Base-by-base conservation (phyloP, 2,113 vertebrate species). In the Tretioscincus oriximinensis region DNA sequence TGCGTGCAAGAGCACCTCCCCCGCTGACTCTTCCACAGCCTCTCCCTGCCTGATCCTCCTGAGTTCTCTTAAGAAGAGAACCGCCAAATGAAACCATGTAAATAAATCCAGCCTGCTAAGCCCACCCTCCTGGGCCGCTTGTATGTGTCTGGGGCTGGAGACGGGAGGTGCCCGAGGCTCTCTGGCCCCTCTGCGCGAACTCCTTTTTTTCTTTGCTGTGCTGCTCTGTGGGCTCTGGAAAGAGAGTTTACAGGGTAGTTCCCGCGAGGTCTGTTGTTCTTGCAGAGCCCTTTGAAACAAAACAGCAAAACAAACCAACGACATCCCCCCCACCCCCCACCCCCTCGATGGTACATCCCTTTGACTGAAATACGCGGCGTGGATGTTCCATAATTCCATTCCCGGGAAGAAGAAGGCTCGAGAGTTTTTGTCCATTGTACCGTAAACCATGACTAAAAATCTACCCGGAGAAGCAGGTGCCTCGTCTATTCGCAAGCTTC, bases 381-480 rank as follows among this genome's bases (percentile, higher is more conserved):
- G 18, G 14, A 51, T 14, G 51, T 14, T 14, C 10, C 51, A 16
- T 51, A 1, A 6, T 64, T 73, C 0, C 2, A 84, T 73, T 71
- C 10, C 80, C 85, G 60, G 49, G 12, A 9, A 9, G 18, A 18
- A 61, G 21, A 81, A 68, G 84, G 81, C 80, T 88, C 85, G 1
- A 54, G 60, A n/a, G 20, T 76, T 61, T 76, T 68, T 24, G 29
- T 49, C 64, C 75, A 81, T 60, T 87, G 86, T 77, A 83, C 70
- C 12, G 54, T 58, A 58, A 58, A 18, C 12, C 54, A 12, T 75
- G 88, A 88, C 7, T 88, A 18, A 1, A 63, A 80, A 20, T 84
- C 66, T 64, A 78, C 69, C 6, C 69, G 31, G 77, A 68, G 51
- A 64, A 73, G 49, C 81, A 73, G 70, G 65, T 81, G 28, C 68